phyloP scores from a whole-genome alignment of 1,140 invertebrate species.

The Spodoptera frugiperda region DNA sequence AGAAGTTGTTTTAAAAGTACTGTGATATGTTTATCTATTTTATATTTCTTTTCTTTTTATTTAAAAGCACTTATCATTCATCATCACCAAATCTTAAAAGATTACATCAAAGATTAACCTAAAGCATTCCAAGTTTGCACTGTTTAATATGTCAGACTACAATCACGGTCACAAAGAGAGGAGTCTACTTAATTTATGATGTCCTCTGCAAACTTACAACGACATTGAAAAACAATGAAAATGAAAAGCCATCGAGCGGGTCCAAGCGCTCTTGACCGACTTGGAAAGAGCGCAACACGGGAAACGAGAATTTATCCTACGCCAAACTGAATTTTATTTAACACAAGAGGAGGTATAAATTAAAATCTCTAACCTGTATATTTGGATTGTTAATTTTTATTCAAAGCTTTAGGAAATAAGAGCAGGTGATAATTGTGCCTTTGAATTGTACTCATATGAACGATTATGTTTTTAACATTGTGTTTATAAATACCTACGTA shows the following conservation, averaged over 20 bases:
- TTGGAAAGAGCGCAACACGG: constrained; percentile 50
- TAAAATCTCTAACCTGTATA: constrained; percentile 13
- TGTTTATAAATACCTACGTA: too few relatives aligned
- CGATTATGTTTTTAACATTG: too few relatives aligned
- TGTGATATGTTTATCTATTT: too few relatives aligned
- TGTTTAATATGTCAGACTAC: constrained; percentile 3
- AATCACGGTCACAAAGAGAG: constrained; percentile 15
- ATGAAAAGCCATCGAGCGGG: constrained; percentile 55
- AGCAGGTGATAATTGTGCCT: too few relatives aligned
- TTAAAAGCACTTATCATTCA: too few relatives aligned
- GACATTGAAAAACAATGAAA: constrained; percentile 57
- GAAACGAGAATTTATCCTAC: constrained; percentile 35
- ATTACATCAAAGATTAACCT: too few relatives aligned
- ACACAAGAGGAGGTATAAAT: constrained; percentile 26
- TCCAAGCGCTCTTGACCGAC: constrained; percentile 52
- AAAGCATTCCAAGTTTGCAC: not conserved
- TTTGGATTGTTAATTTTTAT: not conserved
- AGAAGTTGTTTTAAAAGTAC: too few relatives aligned
- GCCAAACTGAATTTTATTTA: constrained; percentile 34
- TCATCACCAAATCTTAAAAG: too few relatives aligned
- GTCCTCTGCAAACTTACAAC: constrained; percentile 18
- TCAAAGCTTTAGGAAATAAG: too few relatives aligned
- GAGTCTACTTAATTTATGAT: constrained; percentile 18
- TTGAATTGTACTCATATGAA: too few relatives aligned
- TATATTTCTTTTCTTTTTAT: too few relatives aligned